Evolutionary conservation across 2,113 vertebrate genomes (phyloP).

Genomic region (Barbus barbus): DNA sequence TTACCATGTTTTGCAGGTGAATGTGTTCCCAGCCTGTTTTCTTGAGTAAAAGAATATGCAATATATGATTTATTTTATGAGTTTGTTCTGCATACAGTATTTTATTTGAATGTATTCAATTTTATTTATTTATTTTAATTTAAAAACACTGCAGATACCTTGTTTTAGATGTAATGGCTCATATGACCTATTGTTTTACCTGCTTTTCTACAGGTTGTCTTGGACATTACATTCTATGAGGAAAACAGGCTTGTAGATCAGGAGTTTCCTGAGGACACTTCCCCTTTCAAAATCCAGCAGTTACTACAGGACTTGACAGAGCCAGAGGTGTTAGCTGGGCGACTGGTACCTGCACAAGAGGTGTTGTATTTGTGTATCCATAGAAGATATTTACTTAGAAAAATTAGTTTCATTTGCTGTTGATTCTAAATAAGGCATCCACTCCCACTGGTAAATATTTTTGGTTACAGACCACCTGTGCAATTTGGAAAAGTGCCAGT

Average conservation of each 20-base stretch:
- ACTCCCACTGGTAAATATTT: background rate
- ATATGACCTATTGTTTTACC: background rate
- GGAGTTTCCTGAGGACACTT: conserved; percentile 90
- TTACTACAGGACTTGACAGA: conserved; percentile 87
- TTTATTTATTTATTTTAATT: too few relatives aligned
- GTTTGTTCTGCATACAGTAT: background rate
- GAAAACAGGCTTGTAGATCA: conserved; percentile 94
- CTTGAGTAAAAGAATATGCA: background rate
- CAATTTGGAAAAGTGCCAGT: background rate
- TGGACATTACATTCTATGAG: conserved; percentile 95
- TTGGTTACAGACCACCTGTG: background rate
- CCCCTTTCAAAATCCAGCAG: conserved; percentile 87
- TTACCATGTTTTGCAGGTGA: too few relatives aligned
- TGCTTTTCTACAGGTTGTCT: conserved; percentile 76
- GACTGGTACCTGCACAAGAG: conserved; percentile 76
- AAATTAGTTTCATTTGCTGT: background rate
- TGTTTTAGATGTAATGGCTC: background rate
- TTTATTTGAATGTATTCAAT: too few relatives aligned
- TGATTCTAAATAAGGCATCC: background rate
- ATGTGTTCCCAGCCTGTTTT: too few relatives aligned
- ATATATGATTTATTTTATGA: background rate
- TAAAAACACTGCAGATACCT: background rate
- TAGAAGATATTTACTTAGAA: background rate
- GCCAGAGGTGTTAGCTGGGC: conserved; percentile 83
- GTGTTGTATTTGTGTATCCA: conserved; percentile 54